Conservation (phyloP, 2,888 invertebrate species). For the Uropetala carovei region DNA sequence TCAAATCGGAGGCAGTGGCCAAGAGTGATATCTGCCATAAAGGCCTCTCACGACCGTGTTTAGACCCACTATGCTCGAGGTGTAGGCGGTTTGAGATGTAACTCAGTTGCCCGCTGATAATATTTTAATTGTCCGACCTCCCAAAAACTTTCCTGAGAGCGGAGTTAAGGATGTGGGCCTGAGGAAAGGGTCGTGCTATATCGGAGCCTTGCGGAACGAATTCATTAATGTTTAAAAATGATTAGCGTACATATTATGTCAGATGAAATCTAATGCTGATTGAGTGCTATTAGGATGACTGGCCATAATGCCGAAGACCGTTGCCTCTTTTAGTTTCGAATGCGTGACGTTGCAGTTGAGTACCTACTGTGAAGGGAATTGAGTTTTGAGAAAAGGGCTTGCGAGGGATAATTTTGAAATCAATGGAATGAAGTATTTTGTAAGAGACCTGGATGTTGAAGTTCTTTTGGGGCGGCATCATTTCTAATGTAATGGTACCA, state of each 20-base stretch:
- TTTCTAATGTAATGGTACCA: too few species aligned
- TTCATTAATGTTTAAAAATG: not conserved
- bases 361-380: too few species aligned
- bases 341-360: too few species aligned
- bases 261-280: not conserved
- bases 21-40: not conserved
- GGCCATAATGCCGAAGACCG: not conserved
- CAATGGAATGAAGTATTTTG: too few species aligned
- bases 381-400: too few species aligned
- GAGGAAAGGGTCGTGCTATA: not conserved
- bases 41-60: not conserved
- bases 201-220: not conserved
- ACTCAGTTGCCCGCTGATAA: not conserved
- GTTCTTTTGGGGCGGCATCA: too few species aligned
- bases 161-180: not conserved
- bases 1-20: not conserved
- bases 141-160: not conserved
- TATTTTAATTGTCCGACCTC: not conserved
- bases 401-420: too few species aligned
- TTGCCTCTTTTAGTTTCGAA: too few species aligned
- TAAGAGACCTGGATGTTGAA: too few species aligned
- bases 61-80: too few species aligned
- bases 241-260: slow-evolving; percentile 21
- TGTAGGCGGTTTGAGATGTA: not conserved
- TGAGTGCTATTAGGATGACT: slow-evolving; percentile 4